phyloP scores from a whole-genome alignment of 2,113 vertebrate genomes.

The Felis chaus region DNA sequence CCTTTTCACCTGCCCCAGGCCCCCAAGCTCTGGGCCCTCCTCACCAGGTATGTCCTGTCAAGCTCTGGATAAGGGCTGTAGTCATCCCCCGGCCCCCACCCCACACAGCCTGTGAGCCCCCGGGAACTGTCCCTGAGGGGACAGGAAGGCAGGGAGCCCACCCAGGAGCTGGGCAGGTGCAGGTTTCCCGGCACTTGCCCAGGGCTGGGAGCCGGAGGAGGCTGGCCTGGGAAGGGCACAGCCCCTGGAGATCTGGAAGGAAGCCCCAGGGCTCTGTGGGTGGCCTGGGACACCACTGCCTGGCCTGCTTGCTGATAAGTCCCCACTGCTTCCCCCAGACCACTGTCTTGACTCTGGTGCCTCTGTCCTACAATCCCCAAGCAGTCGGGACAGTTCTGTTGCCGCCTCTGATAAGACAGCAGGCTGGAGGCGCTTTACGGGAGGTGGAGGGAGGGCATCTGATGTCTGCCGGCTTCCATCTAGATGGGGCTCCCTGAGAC shows the following conservation, averaged over 20 bases:
- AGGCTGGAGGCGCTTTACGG: neutral
- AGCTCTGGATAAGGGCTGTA: neutral
- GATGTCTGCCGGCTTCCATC: neutral
- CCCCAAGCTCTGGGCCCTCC: neutral
- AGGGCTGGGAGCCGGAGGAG: neutral
- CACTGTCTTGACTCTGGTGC: too few species aligned
- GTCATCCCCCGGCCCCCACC: neutral
- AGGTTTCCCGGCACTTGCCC: neutral
- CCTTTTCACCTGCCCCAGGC: too few species aligned
- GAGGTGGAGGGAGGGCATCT: neutral
- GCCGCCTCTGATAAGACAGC: neutral
- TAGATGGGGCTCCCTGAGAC: too few species aligned
- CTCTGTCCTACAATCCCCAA: neutral
- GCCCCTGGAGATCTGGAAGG: neutral
- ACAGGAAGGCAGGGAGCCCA: neutral
- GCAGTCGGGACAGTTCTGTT: fast-evolving
- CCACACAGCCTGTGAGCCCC: neutral
- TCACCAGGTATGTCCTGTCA: neutral
- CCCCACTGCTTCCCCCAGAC: neutral
- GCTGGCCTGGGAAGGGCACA: neutral
- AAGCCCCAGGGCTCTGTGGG: neutral
- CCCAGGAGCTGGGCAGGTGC: neutral
- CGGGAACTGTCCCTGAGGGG: neutral
- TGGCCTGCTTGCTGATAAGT: neutral
- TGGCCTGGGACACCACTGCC: neutral